Percentiles rank a stretch among this genome's conserved stretches.
Conservation (phyloP, 2,888 invertebrate species). For the Andricus curvator region DNA sequence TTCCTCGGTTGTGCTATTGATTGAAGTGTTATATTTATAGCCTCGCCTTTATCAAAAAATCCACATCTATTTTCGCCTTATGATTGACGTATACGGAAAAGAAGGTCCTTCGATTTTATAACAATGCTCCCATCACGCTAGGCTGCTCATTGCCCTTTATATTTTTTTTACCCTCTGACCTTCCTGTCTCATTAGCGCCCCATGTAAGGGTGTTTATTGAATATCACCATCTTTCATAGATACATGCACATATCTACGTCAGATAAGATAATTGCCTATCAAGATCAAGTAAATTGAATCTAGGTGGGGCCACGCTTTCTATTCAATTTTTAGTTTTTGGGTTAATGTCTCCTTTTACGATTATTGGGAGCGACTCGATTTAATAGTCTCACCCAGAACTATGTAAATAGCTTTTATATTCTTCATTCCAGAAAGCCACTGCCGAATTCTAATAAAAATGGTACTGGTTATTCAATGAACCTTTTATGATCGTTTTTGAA, state of each 20-base stretch:
- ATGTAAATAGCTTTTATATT: too few species aligned
- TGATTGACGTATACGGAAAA: constrained; percentile 15
- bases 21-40: constrained; percentile 25
- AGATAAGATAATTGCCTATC: background rate
- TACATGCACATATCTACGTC: background rate
- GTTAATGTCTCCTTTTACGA: constrained; percentile 17
- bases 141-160: constrained; percentile 15
- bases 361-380: background rate
- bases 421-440: too few species aligned
- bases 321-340: constrained; percentile 19
- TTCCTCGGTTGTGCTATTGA: constrained; percentile 18
- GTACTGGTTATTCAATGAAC: too few species aligned
- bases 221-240: constrained; percentile 1
- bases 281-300: constrained; percentile 22
- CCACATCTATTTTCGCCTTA: background rate
- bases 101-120: constrained; percentile 3
- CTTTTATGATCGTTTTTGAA: too few species aligned
- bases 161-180: constrained; percentile 11
- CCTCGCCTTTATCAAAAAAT: constrained; percentile 12
- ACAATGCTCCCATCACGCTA: background rate
- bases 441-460: too few species aligned
- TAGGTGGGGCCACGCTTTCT: constrained; percentile 6
- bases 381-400: background rate
- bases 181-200: constrained; percentile 10
- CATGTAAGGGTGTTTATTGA: constrained; percentile 26